phyloP scores from a whole-genome alignment of 1,140 invertebrate genomes.

The Drosophila auraria region DNA sequence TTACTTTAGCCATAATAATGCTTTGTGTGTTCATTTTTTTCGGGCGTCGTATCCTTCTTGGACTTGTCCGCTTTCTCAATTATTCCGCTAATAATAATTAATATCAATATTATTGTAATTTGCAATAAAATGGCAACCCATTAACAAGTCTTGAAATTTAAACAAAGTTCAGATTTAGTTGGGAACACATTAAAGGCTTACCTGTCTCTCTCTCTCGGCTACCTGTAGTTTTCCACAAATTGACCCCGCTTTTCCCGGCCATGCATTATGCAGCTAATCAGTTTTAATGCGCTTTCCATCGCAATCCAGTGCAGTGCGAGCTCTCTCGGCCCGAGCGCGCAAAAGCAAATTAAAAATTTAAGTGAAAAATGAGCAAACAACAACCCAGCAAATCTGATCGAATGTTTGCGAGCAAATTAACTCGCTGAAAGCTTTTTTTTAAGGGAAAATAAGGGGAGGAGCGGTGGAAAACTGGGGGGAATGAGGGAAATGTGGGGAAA shows the following conservation, averaged over 20 bases:
- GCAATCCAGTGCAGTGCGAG: conserved; percentile 13
- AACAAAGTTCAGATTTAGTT: not conserved
- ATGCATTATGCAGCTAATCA: conserved; percentile 46
- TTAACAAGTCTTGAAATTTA: not conserved
- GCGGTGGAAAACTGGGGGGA: too few relatives aligned
- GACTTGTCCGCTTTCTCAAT: too few relatives aligned
- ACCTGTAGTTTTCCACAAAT: conserved; percentile 11
- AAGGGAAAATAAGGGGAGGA: not conserved
- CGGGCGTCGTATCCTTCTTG: not conserved
- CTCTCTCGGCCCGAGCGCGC: conserved; percentile 3
- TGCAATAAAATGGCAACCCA: not conserved
- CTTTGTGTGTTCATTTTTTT: too few relatives aligned
- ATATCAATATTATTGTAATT: too few relatives aligned
- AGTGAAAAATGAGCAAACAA: conserved; percentile 27
- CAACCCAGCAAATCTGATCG: conserved; percentile 25
- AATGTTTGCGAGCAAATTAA: conserved; percentile 39
- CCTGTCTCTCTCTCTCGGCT: not conserved
- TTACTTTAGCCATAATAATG: too few relatives aligned
- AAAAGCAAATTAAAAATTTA: conserved; percentile 39
- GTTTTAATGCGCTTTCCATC: conserved; percentile 39
- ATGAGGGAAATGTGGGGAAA: not conserved
- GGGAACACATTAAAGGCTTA: not conserved
- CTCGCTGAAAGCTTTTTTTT: conserved; percentile 14
- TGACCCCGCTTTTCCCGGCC: not conserved
- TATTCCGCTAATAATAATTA: too few relatives aligned